These are phyloP conservation scores for Sarcophaga carnaria DNA, from an alignment of 2,888 invertebrate genomes.

Conservation along the genomic window DNA sequence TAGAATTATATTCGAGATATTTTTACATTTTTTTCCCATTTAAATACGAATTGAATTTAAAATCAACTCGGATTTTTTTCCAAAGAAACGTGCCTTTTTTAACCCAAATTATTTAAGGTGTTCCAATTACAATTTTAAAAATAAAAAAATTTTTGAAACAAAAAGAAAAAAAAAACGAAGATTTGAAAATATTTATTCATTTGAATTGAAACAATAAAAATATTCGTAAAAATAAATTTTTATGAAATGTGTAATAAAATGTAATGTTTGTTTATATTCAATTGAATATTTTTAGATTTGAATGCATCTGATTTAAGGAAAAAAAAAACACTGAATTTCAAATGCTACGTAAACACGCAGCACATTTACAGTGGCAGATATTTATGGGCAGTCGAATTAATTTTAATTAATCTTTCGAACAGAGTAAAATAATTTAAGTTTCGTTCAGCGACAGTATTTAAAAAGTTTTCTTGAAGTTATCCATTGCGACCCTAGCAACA, in stretches of 20 bases:
- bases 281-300: slow-evolving; percentile 28
- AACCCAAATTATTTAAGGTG: slow-evolving; percentile 2
- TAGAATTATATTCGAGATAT: no score
- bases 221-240: background rate
- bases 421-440: no score
- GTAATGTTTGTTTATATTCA: background rate
- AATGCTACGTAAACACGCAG: slow-evolving; percentile 7
- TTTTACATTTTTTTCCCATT: background rate
- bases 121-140: background rate
- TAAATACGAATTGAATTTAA: background rate
- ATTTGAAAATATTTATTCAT: background rate
- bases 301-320: slow-evolving; percentile 9
- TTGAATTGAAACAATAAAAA: background rate
- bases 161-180: background rate
- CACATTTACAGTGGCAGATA: background rate
- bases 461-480: no score
- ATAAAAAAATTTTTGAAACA: background rate
- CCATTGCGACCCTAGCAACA: no score
- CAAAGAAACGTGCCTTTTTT: slow-evolving; percentile 40
- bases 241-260: background rate
- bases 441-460: no score
- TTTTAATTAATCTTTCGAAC: no score
- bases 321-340: background rate
- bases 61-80: background rate
- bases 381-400: no score